Percentiles rank a stretch among this genome's conserved stretches.
These are phyloP conservation scores for Phrixothrix hirtus DNA, from an alignment of 2,888 invertebrate species.

Conservation along the genomic window DNA sequence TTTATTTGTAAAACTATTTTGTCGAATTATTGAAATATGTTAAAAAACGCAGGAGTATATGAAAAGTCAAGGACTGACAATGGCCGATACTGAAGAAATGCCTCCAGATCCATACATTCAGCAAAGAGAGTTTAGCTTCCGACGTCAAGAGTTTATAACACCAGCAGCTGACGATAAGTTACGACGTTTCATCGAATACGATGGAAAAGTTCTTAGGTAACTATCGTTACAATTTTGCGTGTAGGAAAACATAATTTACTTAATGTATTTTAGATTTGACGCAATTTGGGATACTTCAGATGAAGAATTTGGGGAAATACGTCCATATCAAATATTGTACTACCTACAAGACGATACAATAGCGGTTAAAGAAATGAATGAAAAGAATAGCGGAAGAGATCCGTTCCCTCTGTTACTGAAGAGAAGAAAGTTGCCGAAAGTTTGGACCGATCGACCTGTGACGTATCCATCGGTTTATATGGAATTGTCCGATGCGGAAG, in stretches of 20 bases:
- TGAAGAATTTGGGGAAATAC: constrained; percentile 61
- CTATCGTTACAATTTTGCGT: background rate
- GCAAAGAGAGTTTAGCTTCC: constrained; percentile 56
- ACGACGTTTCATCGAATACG: constrained; percentile 74
- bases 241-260: background rate
- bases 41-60: constrained; percentile 85
- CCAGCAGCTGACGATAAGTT: constrained; percentile 61
- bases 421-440: constrained; percentile 75
- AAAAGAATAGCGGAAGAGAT: constrained; percentile 74
- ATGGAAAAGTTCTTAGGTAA: constrained; percentile 75
- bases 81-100: constrained; percentile 69
- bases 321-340: constrained; percentile 73
- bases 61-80: constrained; percentile 78
- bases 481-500: constrained; percentile 72
- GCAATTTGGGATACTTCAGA: constrained; percentile 71
- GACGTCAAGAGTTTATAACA: constrained; percentile 44
- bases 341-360: constrained; percentile 82
- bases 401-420: constrained; percentile 74
- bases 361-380: constrained; percentile 74
- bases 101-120: constrained; percentile 73
- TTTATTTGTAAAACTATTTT: background rate
- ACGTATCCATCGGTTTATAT: constrained; percentile 68
- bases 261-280: constrained; percentile 60
- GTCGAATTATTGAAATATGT: too few species aligned
- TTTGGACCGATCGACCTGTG: constrained; percentile 56